Base-by-base conservation (phyloP, 2,797 vertebrate genomes). In the Nannoperca obscura region DNA sequence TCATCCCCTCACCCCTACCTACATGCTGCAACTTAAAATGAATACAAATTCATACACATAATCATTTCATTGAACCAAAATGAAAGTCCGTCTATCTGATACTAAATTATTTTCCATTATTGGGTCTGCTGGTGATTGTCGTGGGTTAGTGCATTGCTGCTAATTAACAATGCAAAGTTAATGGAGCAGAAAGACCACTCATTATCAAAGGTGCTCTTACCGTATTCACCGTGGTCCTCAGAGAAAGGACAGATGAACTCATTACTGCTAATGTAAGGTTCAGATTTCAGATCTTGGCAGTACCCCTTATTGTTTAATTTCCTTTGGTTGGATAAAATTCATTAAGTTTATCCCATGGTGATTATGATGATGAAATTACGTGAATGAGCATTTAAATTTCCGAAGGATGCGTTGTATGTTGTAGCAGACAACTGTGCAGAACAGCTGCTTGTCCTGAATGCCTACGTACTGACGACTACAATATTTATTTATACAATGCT, bases 361-460 rank as follows among this genome's bases (percentile, higher is more conserved):
- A 27, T 27, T 27, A 27, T 50, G 4, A 74, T 15, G 40, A 36
- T 64, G 50, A 78, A 80, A 86, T 85, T 27, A 82, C 47, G 20
- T 24, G 62, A 81, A 64, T 36, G 53, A 70, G 50, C 36, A 47
- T 44, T 81, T 73, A 22, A 42, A 82, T 80, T 71, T 65, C 27
- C 17, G 13, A 7, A 7, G 14, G 49, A 14, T 24, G 49, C 38
- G 55, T 22, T 27, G 20, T 60, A 76, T 32, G 55, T 22, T 27
- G 20, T 60, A 76, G 50, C 7, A 30, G 54, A 73, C 70, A 78
- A 20, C 64, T 70, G 74, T 54, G 57, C 15, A 73, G 32, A 80
- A 79, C 62, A 78, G 55, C 66, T 69, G 72, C 66, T 52, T 32
- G 13, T 67, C 53, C 49, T 49, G 8, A 46, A 7, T 13, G 44